phyloP scores from a whole-genome alignment of 2,797 vertebrate species.

The Leucoraja ocellata region DNA sequence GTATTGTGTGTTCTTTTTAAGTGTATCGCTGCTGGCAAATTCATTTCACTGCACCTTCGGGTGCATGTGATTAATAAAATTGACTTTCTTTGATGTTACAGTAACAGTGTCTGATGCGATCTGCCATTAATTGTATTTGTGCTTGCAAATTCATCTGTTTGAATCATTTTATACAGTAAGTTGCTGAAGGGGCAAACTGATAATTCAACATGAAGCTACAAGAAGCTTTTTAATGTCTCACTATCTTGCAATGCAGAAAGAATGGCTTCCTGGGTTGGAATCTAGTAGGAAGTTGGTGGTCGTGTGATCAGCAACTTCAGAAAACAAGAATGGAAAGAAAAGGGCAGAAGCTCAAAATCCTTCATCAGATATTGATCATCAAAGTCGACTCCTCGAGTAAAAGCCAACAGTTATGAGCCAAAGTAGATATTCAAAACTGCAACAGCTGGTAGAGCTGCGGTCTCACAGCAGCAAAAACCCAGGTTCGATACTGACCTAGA shows the following conservation, averaged over 20 bases:
- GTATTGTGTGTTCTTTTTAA: no score
- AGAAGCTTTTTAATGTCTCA: no score
- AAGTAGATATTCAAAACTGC: no score
- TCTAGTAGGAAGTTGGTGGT: background rate
- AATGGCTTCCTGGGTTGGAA: background rate
- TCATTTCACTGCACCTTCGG: no score
- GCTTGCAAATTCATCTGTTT: background rate
- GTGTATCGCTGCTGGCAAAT: no score
- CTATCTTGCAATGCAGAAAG: background rate
- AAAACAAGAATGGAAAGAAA: background rate
- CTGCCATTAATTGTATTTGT: background rate
- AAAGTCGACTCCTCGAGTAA: background rate
- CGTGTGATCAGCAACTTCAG: background rate
- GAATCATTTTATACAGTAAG: background rate
- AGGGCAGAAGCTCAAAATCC: background rate
- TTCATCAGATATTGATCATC: background rate
- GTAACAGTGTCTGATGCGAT: no score
- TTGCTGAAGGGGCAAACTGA: background rate
- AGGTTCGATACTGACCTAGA: no score
- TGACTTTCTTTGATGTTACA: no score
- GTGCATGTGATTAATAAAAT: no score
- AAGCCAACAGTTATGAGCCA: no score
- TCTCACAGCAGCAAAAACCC: no score
- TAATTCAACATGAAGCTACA: background rate
- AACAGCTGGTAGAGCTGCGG: no score